Percentiles rank a stretch among this genome's conserved stretches.
Evolutionary conservation across 2,888 invertebrate genomes (phyloP).

Genomic region (Acrobasis repandana): DNA sequence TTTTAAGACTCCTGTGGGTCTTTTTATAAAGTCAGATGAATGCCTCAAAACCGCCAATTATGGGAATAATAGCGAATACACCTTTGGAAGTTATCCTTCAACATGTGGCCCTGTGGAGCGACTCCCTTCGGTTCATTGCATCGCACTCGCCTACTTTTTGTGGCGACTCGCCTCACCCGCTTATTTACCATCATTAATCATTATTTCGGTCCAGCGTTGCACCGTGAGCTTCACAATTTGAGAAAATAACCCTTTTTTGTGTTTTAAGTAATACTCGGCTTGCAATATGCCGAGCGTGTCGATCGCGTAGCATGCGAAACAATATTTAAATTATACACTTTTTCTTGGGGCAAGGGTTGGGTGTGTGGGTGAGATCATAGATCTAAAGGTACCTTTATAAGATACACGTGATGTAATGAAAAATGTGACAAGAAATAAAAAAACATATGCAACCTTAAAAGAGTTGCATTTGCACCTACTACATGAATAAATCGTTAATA

Average conservation of each 20-base stretch:
- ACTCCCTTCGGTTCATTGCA: constrained; percentile 60
- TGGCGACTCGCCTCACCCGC: constrained; percentile 71
- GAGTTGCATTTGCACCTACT: no score
- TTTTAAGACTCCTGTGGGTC: no score
- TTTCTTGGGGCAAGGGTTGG: neutral
- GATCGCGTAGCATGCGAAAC: constrained; percentile 41
- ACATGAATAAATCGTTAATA: no score
- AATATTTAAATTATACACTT: constrained; percentile 49
- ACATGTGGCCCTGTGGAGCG: constrained; percentile 25
- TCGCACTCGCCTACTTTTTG: constrained; percentile 64
- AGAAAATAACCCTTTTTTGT: constrained; percentile 81
- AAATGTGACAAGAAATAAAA: no score
- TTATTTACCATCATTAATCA: constrained; percentile 83
- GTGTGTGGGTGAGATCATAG: constrained; percentile 13
- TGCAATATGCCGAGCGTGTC: constrained; percentile 45
- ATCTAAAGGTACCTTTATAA: no score
- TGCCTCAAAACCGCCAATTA: neutral
- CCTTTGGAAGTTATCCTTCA: constrained; percentile 11
- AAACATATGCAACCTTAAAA: no score
- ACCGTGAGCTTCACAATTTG: constrained; percentile 71
- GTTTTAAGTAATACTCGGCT: constrained; percentile 49
- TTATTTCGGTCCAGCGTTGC: constrained; percentile 74
- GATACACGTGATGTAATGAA: no score
- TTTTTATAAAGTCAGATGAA: neutral
- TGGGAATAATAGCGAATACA: constrained; percentile 2